Base-by-base conservation (phyloP, 2,797 vertebrate species). In the Cuniculus paca region DNA sequence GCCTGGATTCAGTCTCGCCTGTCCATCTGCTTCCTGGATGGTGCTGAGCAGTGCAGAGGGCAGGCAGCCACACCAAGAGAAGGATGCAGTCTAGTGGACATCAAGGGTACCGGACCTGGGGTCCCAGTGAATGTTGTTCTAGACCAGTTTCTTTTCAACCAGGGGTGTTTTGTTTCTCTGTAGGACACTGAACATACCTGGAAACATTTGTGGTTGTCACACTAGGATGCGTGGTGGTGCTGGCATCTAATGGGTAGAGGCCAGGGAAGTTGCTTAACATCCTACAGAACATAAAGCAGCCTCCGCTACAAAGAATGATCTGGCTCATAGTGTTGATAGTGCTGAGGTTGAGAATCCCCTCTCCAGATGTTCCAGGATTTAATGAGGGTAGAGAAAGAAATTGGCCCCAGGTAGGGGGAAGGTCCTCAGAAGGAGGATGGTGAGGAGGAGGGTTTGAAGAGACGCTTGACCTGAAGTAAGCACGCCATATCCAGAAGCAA, bases 321-420 rank as follows among this genome's bases (percentile, higher is more conserved):
- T 0, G 2, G 10, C 63, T 78, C 58, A 24, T 24, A 22, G 58
- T 2, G 26, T 36, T 8, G 36, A 0, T 34, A 34, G 48, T 39
- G 48, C 45, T 0, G 4, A 56, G 61, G 54, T 2, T 34, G 92
- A 72, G 74, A 78, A 92, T 50, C n/a, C 6, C 34, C 54, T 54
- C 10, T 52, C 52, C 52, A 26, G 81, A 63, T 72, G 36, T 7
- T 26, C 42, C 36, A 34, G 80, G 52, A 52, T n/a, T 58, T 91
- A 31, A 8, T n/a, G 74, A 45, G 80, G 42, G 26, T 42, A 34
- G 28, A n/a, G 74, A 48, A 19, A 6, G 34, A 39, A 60, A 63
- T 50, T 68, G 81, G 74, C 50, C 58, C 5, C 7, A 63, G 34
- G 26, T 28, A 22, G n/a, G 0, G 2, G 12, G 26, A 42, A 19